A percentile compares a stretch with the other conserved stretches of the same genome.
phyloP scores from a whole-genome alignment of 2,113 vertebrate genomes.

The Crotalus helleri region DNA sequence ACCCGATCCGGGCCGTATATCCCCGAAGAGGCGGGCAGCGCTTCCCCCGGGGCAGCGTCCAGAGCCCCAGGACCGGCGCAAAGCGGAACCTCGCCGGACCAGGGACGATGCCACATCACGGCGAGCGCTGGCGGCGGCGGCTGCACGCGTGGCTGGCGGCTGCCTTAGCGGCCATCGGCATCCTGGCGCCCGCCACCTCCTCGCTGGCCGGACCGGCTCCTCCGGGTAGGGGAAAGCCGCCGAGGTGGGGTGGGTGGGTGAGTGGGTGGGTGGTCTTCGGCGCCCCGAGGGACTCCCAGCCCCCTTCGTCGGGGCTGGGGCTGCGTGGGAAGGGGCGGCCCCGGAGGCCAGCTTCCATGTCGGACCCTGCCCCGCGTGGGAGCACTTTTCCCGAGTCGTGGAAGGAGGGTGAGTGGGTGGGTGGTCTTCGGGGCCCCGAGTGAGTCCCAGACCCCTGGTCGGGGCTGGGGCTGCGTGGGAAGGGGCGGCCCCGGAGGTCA shows the following conservation, averaged over 20 bases:
- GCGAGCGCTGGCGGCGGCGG: constrained; percentile 35
- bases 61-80: neutral
- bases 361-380: too few species aligned
- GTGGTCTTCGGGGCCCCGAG: neutral
- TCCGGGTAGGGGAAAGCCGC: neutral
- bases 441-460: too few species aligned
- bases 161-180: constrained; percentile 25
- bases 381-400: too few species aligned
- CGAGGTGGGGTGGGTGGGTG: neutral
- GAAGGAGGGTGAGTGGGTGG: too few species aligned
- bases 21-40: constrained; percentile 58
- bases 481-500: too few species aligned
- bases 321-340: too few species aligned
- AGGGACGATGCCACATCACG: constrained; percentile 75
- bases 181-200: neutral
- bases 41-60: constrained; percentile 1
- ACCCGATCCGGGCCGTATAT: constrained; percentile 70
- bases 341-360: too few species aligned
- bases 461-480: too few species aligned
- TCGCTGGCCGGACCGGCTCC: constrained; percentile 62
- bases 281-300: too few species aligned
- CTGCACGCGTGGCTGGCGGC: constrained; percentile 45
- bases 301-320: too few species aligned
- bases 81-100: neutral
- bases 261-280: neutral